Evolutionary conservation across 2,113 vertebrate genomes (phyloP), one percentile per base, ranked within the genome.

Genomic region (Melanocharis versteri): DNA sequence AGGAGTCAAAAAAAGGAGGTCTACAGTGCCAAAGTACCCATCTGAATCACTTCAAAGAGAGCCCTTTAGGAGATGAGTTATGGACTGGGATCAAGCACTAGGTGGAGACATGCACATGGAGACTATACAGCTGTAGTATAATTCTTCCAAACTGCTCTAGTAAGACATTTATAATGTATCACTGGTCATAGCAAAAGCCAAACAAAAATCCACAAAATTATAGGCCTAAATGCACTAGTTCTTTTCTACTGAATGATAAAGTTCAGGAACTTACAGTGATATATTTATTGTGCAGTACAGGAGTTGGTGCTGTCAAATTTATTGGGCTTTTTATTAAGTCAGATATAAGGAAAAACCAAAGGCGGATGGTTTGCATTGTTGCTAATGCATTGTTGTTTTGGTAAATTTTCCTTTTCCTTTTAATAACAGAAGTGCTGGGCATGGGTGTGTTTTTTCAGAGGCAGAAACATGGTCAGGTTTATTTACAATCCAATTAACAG

Each of bases 401-500:
- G 86, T 89, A 89, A 89, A 89, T 77, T 79, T 73, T 73, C 57
- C 42, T 87, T 54, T 72, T 88, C 37, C 11, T 85, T 85, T 62
- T 81, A 78, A 51, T 71, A 89, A 58, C 31, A 54, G 42, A 70
- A 81, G 18, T 30, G 19, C 20, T 50, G 21, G 8, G 4, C 16
- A 6, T 22, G 24, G 16, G 11, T 51, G 6, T 18, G 13, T 30
- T 87, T 76, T 60, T 27, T 42, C 40, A 8, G 35, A 42, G 37
- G 33, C 45, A 50, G 53, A 57, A 87, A 53, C 6, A 1, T 14
- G 51, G 58, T 75, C 79, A 83, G 44, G 31, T 58, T 91, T 93
- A 86, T 90, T 91, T 88, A 64, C 64, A 76, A 11, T 81, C 21
- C 64, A 78, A 21, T 87, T 88, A 92, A 48, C 48, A 64, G 15